Conservation (phyloP, 2,888 invertebrate genomes). For the Andricus curvator region DNA sequence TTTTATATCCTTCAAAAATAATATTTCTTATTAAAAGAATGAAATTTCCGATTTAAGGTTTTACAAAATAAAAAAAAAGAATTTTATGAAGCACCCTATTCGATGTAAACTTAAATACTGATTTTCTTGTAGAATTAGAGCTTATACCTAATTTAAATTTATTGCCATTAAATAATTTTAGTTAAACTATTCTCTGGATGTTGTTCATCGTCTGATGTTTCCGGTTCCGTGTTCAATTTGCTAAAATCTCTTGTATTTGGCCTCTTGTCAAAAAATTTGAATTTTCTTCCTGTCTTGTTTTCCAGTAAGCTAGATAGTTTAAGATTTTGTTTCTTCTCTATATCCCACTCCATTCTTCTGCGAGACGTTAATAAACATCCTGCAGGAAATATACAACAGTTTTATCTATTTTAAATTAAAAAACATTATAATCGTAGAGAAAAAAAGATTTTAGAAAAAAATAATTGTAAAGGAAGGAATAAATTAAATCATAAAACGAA, state of each 20-base stretch:
- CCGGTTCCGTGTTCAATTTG: slow-evolving; percentile 75
- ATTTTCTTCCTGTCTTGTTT: slow-evolving; percentile 80
- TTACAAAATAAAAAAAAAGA: too few species aligned
- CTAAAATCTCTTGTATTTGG: slow-evolving; percentile 75
- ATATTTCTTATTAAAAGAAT: too few species aligned
- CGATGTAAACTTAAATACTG: background rate
- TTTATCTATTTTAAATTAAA: slow-evolving; percentile 2
- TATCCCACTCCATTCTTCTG: slow-evolving; percentile 70
- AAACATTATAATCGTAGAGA: background rate
- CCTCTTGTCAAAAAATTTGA: slow-evolving; percentile 76
- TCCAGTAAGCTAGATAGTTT: slow-evolving; percentile 84
- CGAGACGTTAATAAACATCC: slow-evolving; percentile 72
- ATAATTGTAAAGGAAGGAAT: slow-evolving; percentile 40
- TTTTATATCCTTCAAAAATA: too few species aligned
- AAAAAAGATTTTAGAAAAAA: rapidly evolving
- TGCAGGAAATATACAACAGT: slow-evolving; percentile 51
- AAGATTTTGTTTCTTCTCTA: slow-evolving; percentile 78
- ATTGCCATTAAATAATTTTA: slow-evolving; percentile 61
- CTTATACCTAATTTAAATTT: background rate
- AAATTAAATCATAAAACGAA: slow-evolving; percentile 26
- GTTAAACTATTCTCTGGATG: slow-evolving; percentile 67
- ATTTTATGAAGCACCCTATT: too few species aligned
- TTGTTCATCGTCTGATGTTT: slow-evolving; percentile 76
- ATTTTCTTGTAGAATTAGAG: background rate
- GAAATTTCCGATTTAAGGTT: too few species aligned